These are phyloP conservation scores for Circaetus cinerascens DNA, from an alignment of 2,113 vertebrate species.

Conservation along the genomic window DNA sequence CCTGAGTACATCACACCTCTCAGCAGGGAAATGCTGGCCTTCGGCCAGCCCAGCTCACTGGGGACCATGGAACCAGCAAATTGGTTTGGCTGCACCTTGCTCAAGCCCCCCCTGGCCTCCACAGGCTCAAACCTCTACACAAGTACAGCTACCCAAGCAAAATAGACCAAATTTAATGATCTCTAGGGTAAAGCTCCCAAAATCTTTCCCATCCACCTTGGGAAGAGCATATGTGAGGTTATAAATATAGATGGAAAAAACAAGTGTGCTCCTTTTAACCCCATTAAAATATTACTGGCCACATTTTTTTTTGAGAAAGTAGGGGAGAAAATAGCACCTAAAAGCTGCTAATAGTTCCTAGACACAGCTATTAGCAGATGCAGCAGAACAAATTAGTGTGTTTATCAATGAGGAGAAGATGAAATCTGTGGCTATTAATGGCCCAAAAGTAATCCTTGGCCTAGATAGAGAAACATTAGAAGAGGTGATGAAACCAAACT, in stretches of 20 bases:
- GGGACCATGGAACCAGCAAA: not conserved
- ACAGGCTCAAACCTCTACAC: not conserved
- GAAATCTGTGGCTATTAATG: conserved; percentile 59
- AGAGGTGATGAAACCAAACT: not conserved
- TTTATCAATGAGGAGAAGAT: conserved; percentile 48
- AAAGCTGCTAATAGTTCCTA: conserved; percentile 48
- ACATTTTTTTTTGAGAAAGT: conserved; percentile 22
- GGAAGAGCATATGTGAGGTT: not conserved
- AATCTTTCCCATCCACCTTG: not conserved
- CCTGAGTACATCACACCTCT: fast-evolving
- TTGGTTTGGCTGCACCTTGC: not conserved
- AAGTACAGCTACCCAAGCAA: not conserved
- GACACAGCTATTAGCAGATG: conserved; percentile 38
- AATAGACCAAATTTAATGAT: not conserved
- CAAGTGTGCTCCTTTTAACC: not conserved
- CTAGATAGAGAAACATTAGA: conserved; percentile 47
- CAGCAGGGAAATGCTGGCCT: not conserved
- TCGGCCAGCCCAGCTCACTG: not conserved
- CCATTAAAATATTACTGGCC: not conserved
- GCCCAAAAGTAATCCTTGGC: conserved; percentile 31
- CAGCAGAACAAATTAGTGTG: conserved; percentile 54
- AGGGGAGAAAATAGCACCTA: conserved; percentile 42
- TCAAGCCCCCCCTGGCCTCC: not conserved
- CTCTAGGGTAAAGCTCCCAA: not conserved
- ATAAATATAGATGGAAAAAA: conserved; percentile 24